phyloP scores from a whole-genome alignment of 2,113 vertebrate species.

The Sprattus sprattus region DNA sequence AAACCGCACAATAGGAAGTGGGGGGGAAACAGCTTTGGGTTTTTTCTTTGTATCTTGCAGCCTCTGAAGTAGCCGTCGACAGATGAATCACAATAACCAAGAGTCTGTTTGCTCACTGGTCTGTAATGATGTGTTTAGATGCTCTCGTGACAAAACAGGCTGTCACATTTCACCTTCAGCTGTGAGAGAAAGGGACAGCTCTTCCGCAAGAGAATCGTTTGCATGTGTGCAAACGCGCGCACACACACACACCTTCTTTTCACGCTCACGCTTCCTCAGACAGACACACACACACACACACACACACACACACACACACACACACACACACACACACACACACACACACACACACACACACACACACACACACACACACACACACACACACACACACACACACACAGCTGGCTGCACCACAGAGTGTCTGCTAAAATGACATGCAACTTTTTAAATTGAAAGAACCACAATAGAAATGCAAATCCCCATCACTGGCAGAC shows the following conservation, averaged over 20 bases:
- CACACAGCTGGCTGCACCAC: constrained; percentile 4
- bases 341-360: constrained; percentile 16
- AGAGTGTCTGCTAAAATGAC: constrained; percentile 9
- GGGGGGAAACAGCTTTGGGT: not conserved
- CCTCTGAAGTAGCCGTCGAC: constrained; percentile 17
- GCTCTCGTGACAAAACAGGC: constrained; percentile 7
- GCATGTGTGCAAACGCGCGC: not conserved
- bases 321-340: not conserved
- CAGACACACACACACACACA: not conserved
- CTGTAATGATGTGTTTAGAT: constrained; percentile 16
- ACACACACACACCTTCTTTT: not conserved
- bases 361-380: not conserved
- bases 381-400: constrained; percentile 5
- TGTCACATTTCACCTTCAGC: constrained; percentile 11
- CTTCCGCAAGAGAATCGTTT: not conserved
- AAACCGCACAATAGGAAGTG: not conserved
- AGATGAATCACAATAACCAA: not conserved
- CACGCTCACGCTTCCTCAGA: not conserved
- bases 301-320: constrained; percentile 6
- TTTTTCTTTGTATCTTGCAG: not conserved
- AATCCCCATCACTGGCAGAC: constrained; percentile 4
- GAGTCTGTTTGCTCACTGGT: not conserved
- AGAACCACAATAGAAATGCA: constrained; percentile 5
- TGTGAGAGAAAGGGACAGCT: not conserved
- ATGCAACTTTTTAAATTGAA: not conserved